Conservation (phyloP, 2,797 vertebrate species). For the Sus cebifrons region DNA sequence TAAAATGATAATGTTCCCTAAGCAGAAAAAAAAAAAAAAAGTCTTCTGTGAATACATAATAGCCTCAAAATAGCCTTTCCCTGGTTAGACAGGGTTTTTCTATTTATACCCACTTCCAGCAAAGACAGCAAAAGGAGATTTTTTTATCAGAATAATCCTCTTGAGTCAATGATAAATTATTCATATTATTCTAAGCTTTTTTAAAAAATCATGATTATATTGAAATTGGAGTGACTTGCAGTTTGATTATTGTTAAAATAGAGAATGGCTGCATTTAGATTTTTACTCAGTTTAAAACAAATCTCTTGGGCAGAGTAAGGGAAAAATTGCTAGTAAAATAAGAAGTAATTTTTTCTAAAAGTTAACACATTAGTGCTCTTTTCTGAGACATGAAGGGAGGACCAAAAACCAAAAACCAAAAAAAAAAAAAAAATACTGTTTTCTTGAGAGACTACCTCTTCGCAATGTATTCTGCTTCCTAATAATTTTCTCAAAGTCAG, state of each 20-base stretch:
- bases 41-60: not conserved
- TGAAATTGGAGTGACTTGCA: slow-evolving; percentile 15
- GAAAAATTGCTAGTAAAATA: slow-evolving; percentile 15
- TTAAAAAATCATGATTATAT: not conserved
- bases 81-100: not conserved
- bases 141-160: not conserved
- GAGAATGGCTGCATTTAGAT: not conserved
- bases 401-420: not conserved
- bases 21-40: not conserved
- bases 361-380: not conserved
- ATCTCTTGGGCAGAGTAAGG: not conserved
- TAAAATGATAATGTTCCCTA: not conserved
- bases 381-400: not conserved
- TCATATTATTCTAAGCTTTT: slow-evolving; percentile 5
- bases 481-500: not conserved
- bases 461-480: not conserved
- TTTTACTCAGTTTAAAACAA: slow-evolving; percentile 69
- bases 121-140: not conserved
- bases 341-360: slow-evolving; percentile 23
- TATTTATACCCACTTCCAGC: not conserved
- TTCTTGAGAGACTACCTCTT: not conserved
- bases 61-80: not conserved
- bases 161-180: slow-evolving; percentile 46
- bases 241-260: slow-evolving; percentile 29
- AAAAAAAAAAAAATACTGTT: not conserved